Evolutionary conservation across 2,888 invertebrate genomes (phyloP).

Genomic region (Hypsopygia costalis): DNA sequence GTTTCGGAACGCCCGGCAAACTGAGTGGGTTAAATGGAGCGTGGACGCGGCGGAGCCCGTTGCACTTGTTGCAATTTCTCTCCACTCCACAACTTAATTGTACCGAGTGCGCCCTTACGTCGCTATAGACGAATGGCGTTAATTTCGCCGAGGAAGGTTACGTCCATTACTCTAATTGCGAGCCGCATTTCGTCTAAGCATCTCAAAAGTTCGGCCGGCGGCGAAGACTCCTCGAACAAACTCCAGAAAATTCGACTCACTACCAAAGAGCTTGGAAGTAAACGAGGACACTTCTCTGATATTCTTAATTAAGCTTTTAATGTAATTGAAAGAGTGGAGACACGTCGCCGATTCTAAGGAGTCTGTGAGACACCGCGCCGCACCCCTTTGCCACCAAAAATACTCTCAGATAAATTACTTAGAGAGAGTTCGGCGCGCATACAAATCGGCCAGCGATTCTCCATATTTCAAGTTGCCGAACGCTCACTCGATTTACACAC

Average conservation of each 20-base stretch:
- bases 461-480: constrained; percentile 65
- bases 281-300: constrained; percentile 69
- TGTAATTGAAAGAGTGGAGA: constrained; percentile 75
- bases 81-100: constrained; percentile 66
- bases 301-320: constrained; percentile 78
- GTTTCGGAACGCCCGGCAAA: constrained; percentile 47
- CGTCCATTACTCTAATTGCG: constrained; percentile 78
- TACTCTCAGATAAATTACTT: constrained; percentile 75
- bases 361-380: constrained; percentile 37
- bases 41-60: constrained; percentile 54
- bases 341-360: constrained; percentile 57
- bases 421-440: constrained; percentile 61
- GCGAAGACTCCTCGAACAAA: constrained; percentile 62
- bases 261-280: constrained; percentile 66
- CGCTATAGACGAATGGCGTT: constrained; percentile 67
- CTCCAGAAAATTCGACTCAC: constrained; percentile 64
- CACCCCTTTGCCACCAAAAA: constrained; percentile 64
- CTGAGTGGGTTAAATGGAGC: constrained; percentile 71
- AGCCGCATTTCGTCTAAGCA: constrained; percentile 74
- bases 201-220: constrained; percentile 64
- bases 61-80: constrained; percentile 77
- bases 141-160: constrained; percentile 65
- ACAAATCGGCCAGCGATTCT: constrained; percentile 67
- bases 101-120: constrained; percentile 61
- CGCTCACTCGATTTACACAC: constrained; percentile 65